These are phyloP conservation scores for Podarcis cretensis DNA, from an alignment of 2,113 vertebrate genomes.

Conservation along the genomic window DNA sequence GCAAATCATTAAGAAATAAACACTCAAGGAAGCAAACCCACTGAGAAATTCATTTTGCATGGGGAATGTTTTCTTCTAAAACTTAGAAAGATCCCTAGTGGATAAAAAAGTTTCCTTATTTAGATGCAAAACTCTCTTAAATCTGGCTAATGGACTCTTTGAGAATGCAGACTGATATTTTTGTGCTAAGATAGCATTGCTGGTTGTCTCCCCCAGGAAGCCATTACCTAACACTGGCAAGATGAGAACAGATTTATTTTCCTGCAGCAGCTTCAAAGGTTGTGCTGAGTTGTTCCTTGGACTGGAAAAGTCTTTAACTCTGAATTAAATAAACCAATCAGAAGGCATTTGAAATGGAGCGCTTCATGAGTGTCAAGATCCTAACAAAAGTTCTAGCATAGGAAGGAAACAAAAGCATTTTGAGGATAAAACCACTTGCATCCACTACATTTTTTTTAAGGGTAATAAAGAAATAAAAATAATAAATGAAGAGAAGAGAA, in stretches of 20 bases:
- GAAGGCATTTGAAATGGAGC: neutral
- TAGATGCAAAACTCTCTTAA: neutral
- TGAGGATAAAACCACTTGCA: too few relatives aligned
- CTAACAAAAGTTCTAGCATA: neutral
- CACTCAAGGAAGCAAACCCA: neutral
- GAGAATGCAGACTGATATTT: neutral
- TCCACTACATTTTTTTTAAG: neutral
- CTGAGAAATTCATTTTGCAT: rapidly evolving
- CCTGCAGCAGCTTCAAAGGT: neutral
- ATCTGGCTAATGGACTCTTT: rapidly evolving
- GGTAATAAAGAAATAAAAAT: too few relatives aligned
- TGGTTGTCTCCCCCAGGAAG: rapidly evolving
- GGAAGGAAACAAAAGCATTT: neutral
- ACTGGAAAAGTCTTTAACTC: neutral
- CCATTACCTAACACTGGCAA: neutral
- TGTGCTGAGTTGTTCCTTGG: rapidly evolving
- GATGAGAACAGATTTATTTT: neutral
- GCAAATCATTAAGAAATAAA: rapidly evolving
- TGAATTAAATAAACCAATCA: neutral
- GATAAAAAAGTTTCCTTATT: slow-evolving; percentile 19
- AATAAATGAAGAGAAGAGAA: neutral
- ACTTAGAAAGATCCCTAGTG: rapidly evolving
- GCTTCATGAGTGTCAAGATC: neutral
- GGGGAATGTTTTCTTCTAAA: slow-evolving; percentile 17
- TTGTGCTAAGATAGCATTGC: neutral